Conservation (phyloP, 2,113 vertebrate species). For the Antigone vipio region DNA sequence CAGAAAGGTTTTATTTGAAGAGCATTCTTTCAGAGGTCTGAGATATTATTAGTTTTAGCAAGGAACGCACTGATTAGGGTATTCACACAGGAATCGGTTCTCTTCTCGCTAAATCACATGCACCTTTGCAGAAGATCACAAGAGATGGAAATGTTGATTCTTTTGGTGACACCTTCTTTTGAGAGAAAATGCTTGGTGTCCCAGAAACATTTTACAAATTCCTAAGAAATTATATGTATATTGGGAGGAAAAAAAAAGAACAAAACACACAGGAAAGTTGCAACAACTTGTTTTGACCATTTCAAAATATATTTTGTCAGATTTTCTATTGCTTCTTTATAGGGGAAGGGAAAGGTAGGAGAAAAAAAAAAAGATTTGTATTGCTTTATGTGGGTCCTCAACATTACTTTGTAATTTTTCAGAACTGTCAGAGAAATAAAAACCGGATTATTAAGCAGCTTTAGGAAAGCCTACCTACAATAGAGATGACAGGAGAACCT, state of each 20-base stretch:
- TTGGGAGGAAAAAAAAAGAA: background rate
- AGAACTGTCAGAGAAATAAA: background rate
- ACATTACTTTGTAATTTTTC: background rate
- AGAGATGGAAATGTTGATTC: background rate
- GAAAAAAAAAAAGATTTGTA: background rate
- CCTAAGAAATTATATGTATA: background rate
- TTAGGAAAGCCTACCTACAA: background rate
- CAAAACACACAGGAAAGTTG: background rate
- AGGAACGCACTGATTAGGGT: background rate
- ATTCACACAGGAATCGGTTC: constrained; percentile 4
- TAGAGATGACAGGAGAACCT: background rate
- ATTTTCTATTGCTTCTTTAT: background rate
- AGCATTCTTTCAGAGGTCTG: constrained; percentile 14
- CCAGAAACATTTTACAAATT: background rate
- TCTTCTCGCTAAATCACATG: background rate
- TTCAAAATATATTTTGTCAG: background rate
- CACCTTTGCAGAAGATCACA: constrained; percentile 3
- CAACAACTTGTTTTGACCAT: background rate
- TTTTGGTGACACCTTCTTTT: background rate
- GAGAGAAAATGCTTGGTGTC: background rate
- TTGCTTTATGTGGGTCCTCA: background rate
- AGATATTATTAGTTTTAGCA: constrained; percentile 36
- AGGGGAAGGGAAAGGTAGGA: fast-evolving
- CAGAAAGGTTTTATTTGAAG: constrained; percentile 28
- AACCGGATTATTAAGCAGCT: background rate